A percentile compares a stretch with the other conserved stretches of the same genome.
Evolutionary conservation across 2,113 vertebrate genomes (phyloP).

Genomic region (Tetrax tetrax): DNA sequence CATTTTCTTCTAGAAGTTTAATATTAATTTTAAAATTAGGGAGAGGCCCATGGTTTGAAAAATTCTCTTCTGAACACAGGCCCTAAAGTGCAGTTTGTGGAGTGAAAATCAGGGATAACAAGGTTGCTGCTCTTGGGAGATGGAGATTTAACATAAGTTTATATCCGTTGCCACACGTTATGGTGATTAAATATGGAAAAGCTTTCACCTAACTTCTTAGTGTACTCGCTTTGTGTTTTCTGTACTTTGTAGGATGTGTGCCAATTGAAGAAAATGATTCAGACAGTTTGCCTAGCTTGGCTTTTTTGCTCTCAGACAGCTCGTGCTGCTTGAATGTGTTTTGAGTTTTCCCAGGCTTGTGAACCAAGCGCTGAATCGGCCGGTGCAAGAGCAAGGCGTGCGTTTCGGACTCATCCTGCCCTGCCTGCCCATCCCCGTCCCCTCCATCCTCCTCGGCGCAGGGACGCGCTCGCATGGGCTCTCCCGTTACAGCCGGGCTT

Average conservation of each 20-base stretch:
- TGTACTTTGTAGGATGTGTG: not conserved
- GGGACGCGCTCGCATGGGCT: not conserved
- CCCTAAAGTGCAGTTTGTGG: not conserved
- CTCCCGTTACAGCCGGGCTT: not conserved
- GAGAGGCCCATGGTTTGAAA: not conserved
- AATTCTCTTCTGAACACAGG: not conserved
- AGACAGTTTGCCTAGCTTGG: not conserved
- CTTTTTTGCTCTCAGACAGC: not conserved
- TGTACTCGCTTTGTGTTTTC: rapidly evolving
- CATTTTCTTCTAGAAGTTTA: not conserved
- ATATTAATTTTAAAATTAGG: not conserved
- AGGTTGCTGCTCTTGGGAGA: not conserved
- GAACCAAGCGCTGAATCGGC: not conserved
- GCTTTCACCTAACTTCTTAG: not conserved
- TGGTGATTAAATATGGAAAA: not conserved
- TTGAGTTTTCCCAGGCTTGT: not conserved
- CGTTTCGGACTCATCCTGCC: not conserved
- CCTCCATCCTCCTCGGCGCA: not conserved
- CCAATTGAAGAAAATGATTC: not conserved
- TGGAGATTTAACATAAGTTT: not conserved
- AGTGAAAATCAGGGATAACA: not conserved
- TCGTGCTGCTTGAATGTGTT: not conserved
- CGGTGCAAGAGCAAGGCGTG: not conserved
- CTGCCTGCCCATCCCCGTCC: not conserved
- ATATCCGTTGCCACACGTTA: not conserved